These are phyloP conservation scores for Drosophila kikkawai DNA, from an alignment of 1,140 invertebrate species.

Conservation along the genomic window DNA sequence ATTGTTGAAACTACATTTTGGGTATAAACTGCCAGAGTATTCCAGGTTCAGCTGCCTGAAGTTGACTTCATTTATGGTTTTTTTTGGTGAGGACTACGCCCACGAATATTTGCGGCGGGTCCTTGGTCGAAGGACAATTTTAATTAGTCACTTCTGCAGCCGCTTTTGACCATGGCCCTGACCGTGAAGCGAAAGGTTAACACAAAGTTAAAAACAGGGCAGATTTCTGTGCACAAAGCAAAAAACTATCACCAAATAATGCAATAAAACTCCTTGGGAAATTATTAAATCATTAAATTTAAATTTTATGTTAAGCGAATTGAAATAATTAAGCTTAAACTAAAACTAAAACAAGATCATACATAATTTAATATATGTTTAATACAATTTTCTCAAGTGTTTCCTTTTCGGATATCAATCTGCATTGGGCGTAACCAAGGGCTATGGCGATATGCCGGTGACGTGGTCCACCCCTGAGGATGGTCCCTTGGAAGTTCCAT, in stretches of 20 bases:
- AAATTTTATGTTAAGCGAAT: neutral
- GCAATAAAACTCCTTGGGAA: too few species aligned
- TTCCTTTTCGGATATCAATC: slow-evolving; percentile 62
- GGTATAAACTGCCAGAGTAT: neutral
- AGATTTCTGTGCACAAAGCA: slow-evolving; percentile 2
- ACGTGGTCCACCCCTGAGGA: slow-evolving; percentile 43
- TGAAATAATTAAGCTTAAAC: neutral
- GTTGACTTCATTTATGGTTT: neutral
- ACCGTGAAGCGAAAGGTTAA: slow-evolving; percentile 26
- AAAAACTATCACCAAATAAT: neutral
- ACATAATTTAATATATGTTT: neutral
- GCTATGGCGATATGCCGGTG: slow-evolving; percentile 38
- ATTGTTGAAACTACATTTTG: neutral
- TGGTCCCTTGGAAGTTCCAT: neutral
- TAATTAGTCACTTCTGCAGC: slow-evolving; percentile 62
- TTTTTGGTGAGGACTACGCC: slow-evolving; percentile 18
- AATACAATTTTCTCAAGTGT: slow-evolving; percentile 20
- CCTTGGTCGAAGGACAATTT: slow-evolving; percentile 68
- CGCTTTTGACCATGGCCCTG: slow-evolving; percentile 33
- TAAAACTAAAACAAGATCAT: neutral
- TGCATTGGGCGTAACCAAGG: slow-evolving; percentile 65
- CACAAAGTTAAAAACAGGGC: slow-evolving; percentile 19
- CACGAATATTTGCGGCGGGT: slow-evolving; percentile 9
- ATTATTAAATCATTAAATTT: neutral
- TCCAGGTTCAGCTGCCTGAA: neutral